Evolutionary conservation across 1,140 invertebrate genomes (phyloP), one percentile per base, ranked within the genome.

Genomic region (Ostrea edulis): DNA sequence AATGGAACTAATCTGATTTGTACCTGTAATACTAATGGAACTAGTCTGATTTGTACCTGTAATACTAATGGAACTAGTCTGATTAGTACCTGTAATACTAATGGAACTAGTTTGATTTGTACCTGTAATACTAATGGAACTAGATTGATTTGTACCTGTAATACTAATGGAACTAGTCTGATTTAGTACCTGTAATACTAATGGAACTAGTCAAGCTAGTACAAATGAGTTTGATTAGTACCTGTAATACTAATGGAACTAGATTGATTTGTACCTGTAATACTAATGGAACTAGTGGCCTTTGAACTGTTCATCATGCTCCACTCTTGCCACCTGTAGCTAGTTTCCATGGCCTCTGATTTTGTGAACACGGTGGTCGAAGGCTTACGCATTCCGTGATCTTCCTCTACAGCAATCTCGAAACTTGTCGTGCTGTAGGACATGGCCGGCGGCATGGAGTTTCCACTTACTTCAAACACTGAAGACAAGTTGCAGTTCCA

Each of bases 191-290:
- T n/a, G n/a, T n/a, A n/a, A n/a, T n/a, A n/a, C n/a, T n/a, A n/a
- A n/a, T n/a, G n/a, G n/a, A n/a, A n/a, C n/a, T n/a, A 5, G 35
- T 2, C 35, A 44, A 44, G 35, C 35, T 44, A 44, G 35, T 44
- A 44, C 35, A 44, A 2, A 44, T 5, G 35, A 2, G 35, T 44
- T 44, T 44, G 35, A 44, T 44, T 44, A 44, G 89, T 94, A 96
- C 97, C 97, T 91, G 97, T 96, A 89, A 98, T 97, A 94, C 98
- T 97, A 89, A 99, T 98, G 7, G 97, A 96, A 25, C 98, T 98
- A 92, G 97, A n/a, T 44, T 44, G 35, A 44, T 44, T 44, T 2
- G 89, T 94, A 96, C 97, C 97, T 91, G 97, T 96, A 89, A 98
- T 97, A 94, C 98, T 97, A 89, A 99, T 98, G 7, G 97, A 96